A percentile compares a stretch with the other conserved stretches of the same genome.
Evolutionary conservation across 2,797 vertebrate species (phyloP).

Genomic region (Parauchenoglanis ngamensis): DNA sequence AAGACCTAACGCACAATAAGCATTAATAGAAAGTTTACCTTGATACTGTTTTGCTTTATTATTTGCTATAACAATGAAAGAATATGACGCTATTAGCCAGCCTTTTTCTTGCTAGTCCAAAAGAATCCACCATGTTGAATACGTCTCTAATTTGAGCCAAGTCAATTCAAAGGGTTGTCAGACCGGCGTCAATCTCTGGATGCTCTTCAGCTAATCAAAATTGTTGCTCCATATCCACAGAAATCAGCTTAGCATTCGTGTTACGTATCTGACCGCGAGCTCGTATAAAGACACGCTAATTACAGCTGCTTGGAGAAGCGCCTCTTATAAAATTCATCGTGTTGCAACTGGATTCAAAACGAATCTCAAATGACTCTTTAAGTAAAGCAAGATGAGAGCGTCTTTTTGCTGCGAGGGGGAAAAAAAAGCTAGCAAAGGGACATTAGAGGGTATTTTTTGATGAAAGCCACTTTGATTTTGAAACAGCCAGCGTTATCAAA

Average conservation of each 20-base stretch:
- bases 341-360: constrained; percentile 12
- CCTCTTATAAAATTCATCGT: constrained; percentile 8
- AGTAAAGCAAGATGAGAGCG: constrained; percentile 20
- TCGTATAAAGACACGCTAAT: constrained; percentile 9
- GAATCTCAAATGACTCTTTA: constrained; percentile 27
- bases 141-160: background rate
- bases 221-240: constrained; percentile 1
- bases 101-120: background rate
- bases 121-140: background rate
- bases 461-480: constrained; percentile 43
- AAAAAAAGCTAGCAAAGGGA: constrained; percentile 12
- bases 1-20: background rate
- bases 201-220: background rate
- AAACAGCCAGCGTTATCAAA: constrained; percentile 38
- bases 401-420: background rate
- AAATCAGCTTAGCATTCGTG: background rate
- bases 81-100: background rate
- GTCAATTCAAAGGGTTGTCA: background rate
- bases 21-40: background rate
- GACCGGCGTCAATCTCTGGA: background rate
- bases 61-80: too few species aligned
- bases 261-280: background rate
- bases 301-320: background rate
- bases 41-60: background rate
- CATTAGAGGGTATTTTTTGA: constrained; percentile 34